These are phyloP conservation scores for Papilio glaucus DNA, from an alignment of 1,140 invertebrate species.

Conservation along the genomic window DNA sequence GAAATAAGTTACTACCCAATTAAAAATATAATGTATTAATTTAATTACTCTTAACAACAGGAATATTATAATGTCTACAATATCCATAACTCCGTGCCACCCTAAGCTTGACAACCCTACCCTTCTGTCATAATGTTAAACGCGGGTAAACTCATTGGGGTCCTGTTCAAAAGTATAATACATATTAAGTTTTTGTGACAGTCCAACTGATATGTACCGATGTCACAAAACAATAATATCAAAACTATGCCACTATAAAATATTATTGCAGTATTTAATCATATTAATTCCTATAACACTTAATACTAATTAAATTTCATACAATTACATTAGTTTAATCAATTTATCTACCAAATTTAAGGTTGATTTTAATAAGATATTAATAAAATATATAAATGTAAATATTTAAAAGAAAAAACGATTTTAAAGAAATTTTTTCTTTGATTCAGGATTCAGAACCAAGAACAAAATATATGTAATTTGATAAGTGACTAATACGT, in stretches of 20 bases:
- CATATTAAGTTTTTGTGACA: constrained; percentile 22
- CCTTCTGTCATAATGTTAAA: constrained; percentile 36
- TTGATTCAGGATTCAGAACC: too few relatives aligned
- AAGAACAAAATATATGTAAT: too few relatives aligned
- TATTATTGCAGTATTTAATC: neutral
- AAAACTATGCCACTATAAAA: constrained; percentile 4
- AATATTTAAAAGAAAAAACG: too few relatives aligned
- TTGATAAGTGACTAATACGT: too few relatives aligned
- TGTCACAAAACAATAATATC: neutral
- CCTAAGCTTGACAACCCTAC: constrained; percentile 26
- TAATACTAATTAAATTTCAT: too few relatives aligned
- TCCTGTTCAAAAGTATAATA: constrained; percentile 29
- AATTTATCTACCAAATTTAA: too few relatives aligned
- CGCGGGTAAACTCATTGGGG: constrained; percentile 35
- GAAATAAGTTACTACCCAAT: too few relatives aligned
- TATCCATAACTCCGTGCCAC: neutral
- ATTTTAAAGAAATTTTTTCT: too few relatives aligned
- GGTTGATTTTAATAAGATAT: too few relatives aligned
- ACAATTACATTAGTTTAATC: too few relatives aligned
- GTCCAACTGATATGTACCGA: constrained; percentile 23
- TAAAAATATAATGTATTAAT: neutral
- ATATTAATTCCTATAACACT: neutral
- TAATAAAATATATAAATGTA: too few relatives aligned
- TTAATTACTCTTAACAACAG: neutral
- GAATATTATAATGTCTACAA: neutral